Conservation (phyloP, 2,113 vertebrate species). For the Brachyhypopomus occidentalis region DNA sequence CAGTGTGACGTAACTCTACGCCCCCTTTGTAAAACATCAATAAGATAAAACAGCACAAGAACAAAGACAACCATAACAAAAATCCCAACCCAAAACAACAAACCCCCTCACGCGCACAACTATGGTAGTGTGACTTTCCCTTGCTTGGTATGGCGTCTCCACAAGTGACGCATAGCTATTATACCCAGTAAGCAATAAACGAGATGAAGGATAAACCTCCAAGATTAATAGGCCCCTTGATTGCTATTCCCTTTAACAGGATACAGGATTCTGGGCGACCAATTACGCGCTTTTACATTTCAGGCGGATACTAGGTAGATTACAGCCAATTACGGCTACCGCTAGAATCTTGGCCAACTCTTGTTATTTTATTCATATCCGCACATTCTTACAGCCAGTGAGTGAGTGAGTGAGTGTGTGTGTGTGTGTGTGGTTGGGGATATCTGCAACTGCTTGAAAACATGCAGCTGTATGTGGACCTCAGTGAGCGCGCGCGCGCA, state of each 20-base stretch:
- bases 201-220: background rate
- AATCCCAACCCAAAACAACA: no score
- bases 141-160: background rate
- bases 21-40: no score
- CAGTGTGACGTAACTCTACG: no score
- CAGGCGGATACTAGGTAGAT: background rate
- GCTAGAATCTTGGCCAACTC: background rate
- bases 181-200: background rate
- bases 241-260: background rate
- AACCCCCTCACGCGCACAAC: no score
- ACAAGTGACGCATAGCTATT: background rate
- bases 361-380: background rate
- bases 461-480: no score
- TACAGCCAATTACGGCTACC: background rate
- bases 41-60: no score
- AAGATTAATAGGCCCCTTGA: background rate
- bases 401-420: conserved; percentile 8
- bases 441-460: background rate
- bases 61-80: no score
- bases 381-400: conserved; percentile 4
- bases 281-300: background rate
- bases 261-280: background rate
- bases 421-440: background rate
- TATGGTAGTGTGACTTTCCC: no score
- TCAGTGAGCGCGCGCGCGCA: background rate